Evolutionary conservation across 1,140 invertebrate genomes (phyloP), one percentile per base, ranked within the genome.

Genomic region (Frieseomelitta varia): DNA sequence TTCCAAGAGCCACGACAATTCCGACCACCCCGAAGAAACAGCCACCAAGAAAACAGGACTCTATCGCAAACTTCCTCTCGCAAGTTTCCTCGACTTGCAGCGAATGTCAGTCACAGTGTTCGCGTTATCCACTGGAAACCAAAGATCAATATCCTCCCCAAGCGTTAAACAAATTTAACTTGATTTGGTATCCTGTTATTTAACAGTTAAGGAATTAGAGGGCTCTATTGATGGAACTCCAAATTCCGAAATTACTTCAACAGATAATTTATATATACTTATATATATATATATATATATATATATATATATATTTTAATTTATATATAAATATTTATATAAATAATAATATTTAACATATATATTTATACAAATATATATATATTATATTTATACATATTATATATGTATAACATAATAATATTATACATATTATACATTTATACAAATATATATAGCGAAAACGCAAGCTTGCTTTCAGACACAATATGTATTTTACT

Each of bases 71-170:
- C 68, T 71, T 71, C 24, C 14, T 69, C 34, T 1, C 24, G 39
- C 39, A 47, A 56, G 71, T 85, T 65, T 72, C 15, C 47, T 51
- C 47, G n/a, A 56, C 56, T 73, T 53, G 8, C 51, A 27, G 51
- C 27, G 51, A 14, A 30, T 27, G 72, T 74, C 72, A 27, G 51
- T 55, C 17, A 51, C 72, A 74, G 72, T 30, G 27, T 51, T 55
- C 72, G 27, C 27, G 72, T 55, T 74, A 74, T 74, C 51, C 72
- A 55, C 51, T 55, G n/a, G 51, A 55, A 55, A 21, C 47, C 72
- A 4, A 55, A 74, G 51, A 74, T 74, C 72, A 55, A 74, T 74
- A 74, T 55, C 34, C 51, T 55, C 47, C 19, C n/a, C n/a, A 1
- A 30, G n/a, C 17, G 47, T 74, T 55, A 30, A 74, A 55, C 47